phyloP scores from a whole-genome alignment of 2,113 vertebrate genomes.

The Tapirus terrestris region DNA sequence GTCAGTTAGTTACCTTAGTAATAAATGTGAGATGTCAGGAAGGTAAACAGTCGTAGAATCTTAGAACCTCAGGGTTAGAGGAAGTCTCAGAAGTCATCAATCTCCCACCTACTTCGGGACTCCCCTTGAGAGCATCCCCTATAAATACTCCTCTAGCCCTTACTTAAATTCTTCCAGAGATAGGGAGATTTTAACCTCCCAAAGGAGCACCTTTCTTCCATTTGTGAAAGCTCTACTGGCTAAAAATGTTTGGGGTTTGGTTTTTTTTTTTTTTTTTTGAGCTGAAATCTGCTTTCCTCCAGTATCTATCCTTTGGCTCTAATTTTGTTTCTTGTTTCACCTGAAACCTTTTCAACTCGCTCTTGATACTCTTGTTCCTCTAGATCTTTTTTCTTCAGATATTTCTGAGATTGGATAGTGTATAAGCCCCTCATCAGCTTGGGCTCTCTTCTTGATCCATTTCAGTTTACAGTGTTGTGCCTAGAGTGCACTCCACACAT shows the following conservation, averaged over 20 bases:
- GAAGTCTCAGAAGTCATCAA: not conserved
- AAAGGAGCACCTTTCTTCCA: not conserved
- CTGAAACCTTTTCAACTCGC: not conserved
- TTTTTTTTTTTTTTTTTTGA: not conserved
- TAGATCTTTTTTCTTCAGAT: not conserved
- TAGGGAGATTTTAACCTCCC: not conserved
- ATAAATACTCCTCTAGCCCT: not conserved
- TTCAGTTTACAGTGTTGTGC: not conserved
- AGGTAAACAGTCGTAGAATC: not conserved
- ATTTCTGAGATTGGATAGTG: not conserved
- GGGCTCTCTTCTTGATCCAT: not conserved
- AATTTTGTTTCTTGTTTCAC: conserved; percentile 24
- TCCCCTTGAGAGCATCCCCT: not conserved
- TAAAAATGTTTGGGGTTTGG: not conserved
- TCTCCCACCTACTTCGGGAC: not conserved
- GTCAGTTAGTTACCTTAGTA: not conserved
- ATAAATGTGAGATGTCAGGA: not conserved
- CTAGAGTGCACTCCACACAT: not conserved
- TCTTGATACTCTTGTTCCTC: conserved; percentile 16
- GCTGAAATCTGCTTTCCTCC: not conserved
- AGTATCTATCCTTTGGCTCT: not conserved
- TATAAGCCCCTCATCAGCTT: not conserved
- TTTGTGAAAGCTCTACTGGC: not conserved
- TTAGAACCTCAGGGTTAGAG: not conserved
- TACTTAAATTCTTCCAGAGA: not conserved